Conservation (phyloP, 1,140 invertebrate species). For the Lepidurus apus region DNA sequence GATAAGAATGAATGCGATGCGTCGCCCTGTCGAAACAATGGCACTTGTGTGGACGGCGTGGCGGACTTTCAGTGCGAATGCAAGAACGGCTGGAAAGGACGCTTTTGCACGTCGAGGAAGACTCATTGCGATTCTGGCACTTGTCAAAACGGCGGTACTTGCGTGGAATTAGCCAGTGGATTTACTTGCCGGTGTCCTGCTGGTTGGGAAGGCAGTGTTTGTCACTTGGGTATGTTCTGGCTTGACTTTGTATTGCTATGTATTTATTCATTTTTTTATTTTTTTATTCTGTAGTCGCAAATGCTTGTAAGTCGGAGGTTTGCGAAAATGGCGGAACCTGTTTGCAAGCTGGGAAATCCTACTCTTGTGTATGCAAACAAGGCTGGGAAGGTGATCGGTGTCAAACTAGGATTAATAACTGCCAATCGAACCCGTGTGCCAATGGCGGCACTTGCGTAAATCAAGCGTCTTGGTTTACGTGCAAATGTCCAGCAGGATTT, state of each 20-base stretch:
- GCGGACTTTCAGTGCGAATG: slow-evolving; percentile 42
- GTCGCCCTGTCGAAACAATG: slow-evolving; percentile 42
- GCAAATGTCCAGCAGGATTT: slow-evolving; percentile 68
- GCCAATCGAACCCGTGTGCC: slow-evolving; percentile 44
- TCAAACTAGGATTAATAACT: slow-evolving; percentile 36
- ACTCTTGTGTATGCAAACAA: slow-evolving; percentile 39
- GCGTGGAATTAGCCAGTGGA: slow-evolving; percentile 62
- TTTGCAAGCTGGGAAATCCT: slow-evolving; percentile 43
- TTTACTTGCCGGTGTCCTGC: slow-evolving; percentile 70
- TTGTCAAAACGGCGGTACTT: slow-evolving; percentile 81
- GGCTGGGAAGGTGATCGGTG: slow-evolving; percentile 41
- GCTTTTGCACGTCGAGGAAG: slow-evolving; percentile 60
- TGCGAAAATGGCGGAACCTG: slow-evolving; percentile 48
- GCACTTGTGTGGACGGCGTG: slow-evolving; percentile 42
- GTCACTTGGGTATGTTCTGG: slow-evolving; percentile 58
- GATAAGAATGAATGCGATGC: slow-evolving; percentile 42
- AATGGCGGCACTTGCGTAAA: slow-evolving; percentile 56
- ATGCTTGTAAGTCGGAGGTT: slow-evolving; percentile 39
- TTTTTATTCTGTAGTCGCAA: neutral
- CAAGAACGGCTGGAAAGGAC: slow-evolving; percentile 70
- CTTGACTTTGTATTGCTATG: neutral
- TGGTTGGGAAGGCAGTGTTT: slow-evolving; percentile 74
- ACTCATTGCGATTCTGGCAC: slow-evolving; percentile 60
- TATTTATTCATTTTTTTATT: neutral
- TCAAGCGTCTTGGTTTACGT: slow-evolving; percentile 66